These are phyloP conservation scores for Acrocephalus scirpaceus DNA, from an alignment of 2,797 vertebrate genomes.

Conservation along the genomic window DNA sequence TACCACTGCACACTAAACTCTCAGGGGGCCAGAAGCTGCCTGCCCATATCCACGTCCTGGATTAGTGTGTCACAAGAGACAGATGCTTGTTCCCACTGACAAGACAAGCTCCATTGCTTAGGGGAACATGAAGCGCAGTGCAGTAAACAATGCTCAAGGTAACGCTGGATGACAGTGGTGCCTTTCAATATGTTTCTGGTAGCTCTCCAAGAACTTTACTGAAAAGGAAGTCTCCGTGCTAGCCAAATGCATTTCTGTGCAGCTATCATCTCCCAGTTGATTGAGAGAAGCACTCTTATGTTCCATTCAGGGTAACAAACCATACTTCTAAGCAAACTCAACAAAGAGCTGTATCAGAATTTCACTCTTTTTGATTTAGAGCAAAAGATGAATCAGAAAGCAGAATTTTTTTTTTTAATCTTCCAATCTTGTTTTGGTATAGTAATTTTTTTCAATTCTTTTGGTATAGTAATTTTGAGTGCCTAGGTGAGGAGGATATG, in stretches of 20 bases:
- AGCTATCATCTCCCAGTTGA: not conserved
- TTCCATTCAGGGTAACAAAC: not conserved
- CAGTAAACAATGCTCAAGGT: not conserved
- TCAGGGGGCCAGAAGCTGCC: not conserved
- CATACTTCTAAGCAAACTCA: conserved; percentile 14
- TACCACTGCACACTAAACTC: not conserved
- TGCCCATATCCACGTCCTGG: fast-evolving
- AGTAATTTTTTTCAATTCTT: not conserved
- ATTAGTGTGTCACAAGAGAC: not conserved
- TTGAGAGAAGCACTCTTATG: not conserved
- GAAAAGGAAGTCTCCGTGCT: not conserved
- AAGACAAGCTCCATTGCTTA: not conserved
- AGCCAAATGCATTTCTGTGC: not conserved
- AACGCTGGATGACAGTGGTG: not conserved
- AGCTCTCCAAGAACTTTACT: not conserved
- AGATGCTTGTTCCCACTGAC: not conserved
- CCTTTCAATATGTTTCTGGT: not conserved
- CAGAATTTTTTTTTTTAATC: not conserved
- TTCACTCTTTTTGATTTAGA: not conserved
- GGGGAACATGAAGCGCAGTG: not conserved
- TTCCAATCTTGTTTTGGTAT: not conserved
- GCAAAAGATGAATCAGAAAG: not conserved
- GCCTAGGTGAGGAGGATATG: not conserved
- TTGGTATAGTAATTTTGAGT: not conserved
- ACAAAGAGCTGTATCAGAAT: not conserved